A percentile compares a stretch with the other conserved stretches of the same genome.
Evolutionary conservation across 1,140 invertebrate species (phyloP).

Genomic region (Lethrus apterus): DNA sequence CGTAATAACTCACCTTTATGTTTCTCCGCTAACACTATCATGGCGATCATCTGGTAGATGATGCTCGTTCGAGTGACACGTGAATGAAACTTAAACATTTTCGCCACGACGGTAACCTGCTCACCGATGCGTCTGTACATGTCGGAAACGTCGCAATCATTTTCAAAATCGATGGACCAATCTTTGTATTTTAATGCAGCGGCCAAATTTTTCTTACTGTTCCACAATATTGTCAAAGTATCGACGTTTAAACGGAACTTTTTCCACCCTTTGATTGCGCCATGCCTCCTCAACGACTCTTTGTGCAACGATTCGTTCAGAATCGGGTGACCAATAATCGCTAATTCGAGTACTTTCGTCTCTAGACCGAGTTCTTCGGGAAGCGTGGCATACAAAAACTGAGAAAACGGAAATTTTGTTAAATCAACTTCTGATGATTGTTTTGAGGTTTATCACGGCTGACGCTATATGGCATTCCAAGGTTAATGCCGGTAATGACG

Average conservation of each 20-base stretch:
- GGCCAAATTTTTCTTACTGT: too few species aligned
- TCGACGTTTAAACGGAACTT: too few species aligned
- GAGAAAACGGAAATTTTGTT: too few species aligned
- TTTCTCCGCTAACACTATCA: constrained; percentile 47
- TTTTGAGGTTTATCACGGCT: too few species aligned
- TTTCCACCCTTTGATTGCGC: constrained; percentile 13
- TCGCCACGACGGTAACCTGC: constrained; percentile 20
- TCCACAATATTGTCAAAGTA: too few species aligned
- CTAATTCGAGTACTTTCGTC: constrained; percentile 41
- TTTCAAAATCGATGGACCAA: too few species aligned
- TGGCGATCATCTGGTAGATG: constrained; percentile 48
- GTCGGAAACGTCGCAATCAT: too few species aligned
- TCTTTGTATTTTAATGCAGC: too few species aligned
- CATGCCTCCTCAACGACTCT: constrained; percentile 42
- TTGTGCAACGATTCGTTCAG: constrained; percentile 46
- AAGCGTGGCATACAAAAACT: constrained; percentile 3
- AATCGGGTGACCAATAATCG: constrained; percentile 52
- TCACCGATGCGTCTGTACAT: too few species aligned
- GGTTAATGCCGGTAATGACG: too few species aligned
- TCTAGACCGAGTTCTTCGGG: neutral
- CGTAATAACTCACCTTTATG: constrained; percentile 36
- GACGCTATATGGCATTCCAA: too few species aligned
- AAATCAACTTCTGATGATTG: too few species aligned
- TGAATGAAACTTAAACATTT: constrained; percentile 37
- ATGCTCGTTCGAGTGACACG: constrained; percentile 41